phyloP scores from a whole-genome alignment of 2,888 invertebrate species.

The Drosophila demipolita region DNA sequence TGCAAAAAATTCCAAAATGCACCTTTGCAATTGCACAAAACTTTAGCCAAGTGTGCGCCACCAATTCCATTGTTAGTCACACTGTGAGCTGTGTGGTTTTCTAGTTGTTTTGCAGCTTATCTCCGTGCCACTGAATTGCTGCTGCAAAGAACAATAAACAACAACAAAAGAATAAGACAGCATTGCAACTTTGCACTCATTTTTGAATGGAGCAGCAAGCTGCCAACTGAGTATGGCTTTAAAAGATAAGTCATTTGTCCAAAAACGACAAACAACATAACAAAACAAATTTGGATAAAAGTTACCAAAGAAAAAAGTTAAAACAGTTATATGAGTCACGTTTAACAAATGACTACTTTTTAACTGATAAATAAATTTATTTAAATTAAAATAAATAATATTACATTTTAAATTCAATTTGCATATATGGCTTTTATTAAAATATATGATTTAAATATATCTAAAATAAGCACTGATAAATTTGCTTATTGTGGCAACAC shows the following conservation, averaged over 20 bases:
- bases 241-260: constrained; percentile 39
- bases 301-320: constrained; percentile 19
- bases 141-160: constrained; percentile 37
- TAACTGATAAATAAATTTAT: neutral
- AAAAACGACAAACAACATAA: constrained; percentile 10
- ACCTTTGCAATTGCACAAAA: constrained; percentile 68
- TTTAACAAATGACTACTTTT: neutral
- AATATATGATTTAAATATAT: neutral
- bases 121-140: constrained; percentile 27
- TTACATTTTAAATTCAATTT: neutral
- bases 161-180: neutral
- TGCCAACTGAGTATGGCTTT: constrained; percentile 19
- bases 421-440: neutral
- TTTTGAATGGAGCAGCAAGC: constrained; percentile 39
- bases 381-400: neutral
- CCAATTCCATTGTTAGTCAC: constrained; percentile 55
- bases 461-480: neutral
- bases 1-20: constrained; percentile 64
- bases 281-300: constrained; percentile 9
- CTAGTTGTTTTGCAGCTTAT: constrained; percentile 35
- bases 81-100: constrained; percentile 39
- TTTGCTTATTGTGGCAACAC: neutral
- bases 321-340: constrained; percentile 30
- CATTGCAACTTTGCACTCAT: constrained; percentile 38
- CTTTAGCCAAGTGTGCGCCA: constrained; percentile 58